These are phyloP conservation scores for Odontophorus gujanensis DNA, from an alignment of 2,113 vertebrate genomes.

Conservation along the genomic window DNA sequence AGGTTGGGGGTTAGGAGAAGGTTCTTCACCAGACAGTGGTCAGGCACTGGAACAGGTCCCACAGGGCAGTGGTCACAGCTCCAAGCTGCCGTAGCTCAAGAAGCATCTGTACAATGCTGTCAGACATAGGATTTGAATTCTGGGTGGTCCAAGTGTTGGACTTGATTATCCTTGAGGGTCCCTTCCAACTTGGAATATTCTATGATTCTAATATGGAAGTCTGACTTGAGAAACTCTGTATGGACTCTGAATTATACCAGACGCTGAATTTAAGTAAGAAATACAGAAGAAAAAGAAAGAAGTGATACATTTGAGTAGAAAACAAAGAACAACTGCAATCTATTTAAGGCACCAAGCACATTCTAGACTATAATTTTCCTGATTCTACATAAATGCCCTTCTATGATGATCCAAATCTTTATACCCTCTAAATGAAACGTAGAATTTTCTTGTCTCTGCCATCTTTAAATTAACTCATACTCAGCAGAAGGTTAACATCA, in stretches of 20 bases:
- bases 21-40: too few relatives aligned
- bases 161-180: background rate
- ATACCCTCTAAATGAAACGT: background rate
- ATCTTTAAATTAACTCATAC: background rate
- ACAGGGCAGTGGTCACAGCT: background rate
- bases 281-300: background rate
- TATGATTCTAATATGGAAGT: background rate
- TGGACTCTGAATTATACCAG: background rate
- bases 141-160: background rate
- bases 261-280: background rate
- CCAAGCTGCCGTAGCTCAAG: background rate
- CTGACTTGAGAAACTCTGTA: background rate
- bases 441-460: background rate
- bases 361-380: background rate
- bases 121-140: background rate
- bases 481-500: background rate
- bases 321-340: background rate
- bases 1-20: too few relatives aligned
- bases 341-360: background rate
- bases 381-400: background rate
- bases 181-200: background rate
- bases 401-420: background rate
- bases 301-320: background rate
- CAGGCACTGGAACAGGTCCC: too few relatives aligned
- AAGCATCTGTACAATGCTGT: background rate